Evolutionary conservation across 2,888 invertebrate genomes (phyloP), one percentile per base, ranked within the genome.

Genomic region (Diplazon laetatorius): DNA sequence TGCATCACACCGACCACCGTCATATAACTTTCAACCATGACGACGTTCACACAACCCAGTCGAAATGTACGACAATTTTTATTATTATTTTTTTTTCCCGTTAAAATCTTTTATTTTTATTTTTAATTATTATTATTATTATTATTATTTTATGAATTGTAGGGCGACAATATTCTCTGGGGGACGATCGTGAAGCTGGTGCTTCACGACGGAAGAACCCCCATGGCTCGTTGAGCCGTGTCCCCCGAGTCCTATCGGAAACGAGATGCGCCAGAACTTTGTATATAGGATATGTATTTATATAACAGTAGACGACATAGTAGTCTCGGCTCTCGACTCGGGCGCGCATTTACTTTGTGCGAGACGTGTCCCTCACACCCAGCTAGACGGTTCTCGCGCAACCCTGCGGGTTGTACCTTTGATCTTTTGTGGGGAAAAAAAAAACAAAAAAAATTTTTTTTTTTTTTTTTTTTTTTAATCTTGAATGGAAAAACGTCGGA

Each of bases 371-470:
- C 39, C 65, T 37, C 65, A 50, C 55, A 30, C 55, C 30, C 35
- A 50, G 52, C 37, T 50, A 66, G 65, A 52, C 50, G 52, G 39
- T 22, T 52, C 65, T n/a, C 39, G 65, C 30, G 59, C 16, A 70
- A 48, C 59, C 59, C 66, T 66, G 52, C 65, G 71, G 76, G 76
- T 76, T 59, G 57, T 48, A 60, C 60, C 76, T 76, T 76, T 76
- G 76, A 76, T 76, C 76, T 76, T 65, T 48, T 18, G 65, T 65
- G 52, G 44, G 71, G 71, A 76, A 30, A 30, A 30, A 30, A 5
- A 30, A 30, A 6, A 30, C 4, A 30, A 30, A 30, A 30, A 30
- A 30, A 30, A 30, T 5, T 5, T 6, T n/a, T n/a, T n/a, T n/a
- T n/a, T n/a, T n/a, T n/a, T n/a, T n/a, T n/a, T n/a, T n/a, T n/a